Percentiles rank a stretch among this genome's conserved stretches.
These are phyloP conservation scores for Goniozus legneri DNA, from an alignment of 1,140 invertebrate genomes.

Conservation along the genomic window DNA sequence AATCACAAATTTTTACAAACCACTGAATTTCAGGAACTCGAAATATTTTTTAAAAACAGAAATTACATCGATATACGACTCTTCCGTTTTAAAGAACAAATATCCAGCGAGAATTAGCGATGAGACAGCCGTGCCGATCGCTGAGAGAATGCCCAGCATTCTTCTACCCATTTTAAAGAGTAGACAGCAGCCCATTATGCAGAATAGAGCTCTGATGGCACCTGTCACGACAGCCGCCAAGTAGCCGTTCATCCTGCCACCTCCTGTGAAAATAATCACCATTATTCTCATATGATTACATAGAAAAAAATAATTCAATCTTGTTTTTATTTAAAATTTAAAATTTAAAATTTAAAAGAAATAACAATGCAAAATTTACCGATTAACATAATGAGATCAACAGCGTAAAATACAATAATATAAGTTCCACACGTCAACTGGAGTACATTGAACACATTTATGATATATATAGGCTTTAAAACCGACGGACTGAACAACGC, in stretches of 20 bases:
- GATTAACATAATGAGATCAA: constrained; percentile 63
- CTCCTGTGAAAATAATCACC: constrained; percentile 19
- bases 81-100: constrained; percentile 47
- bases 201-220: constrained; percentile 60
- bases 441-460: constrained; percentile 67
- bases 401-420: constrained; percentile 71
- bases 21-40: no score
- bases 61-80: constrained; percentile 43
- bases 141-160: constrained; percentile 61
- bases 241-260: constrained; percentile 44
- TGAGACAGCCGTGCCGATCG: constrained; percentile 60
- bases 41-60: background rate
- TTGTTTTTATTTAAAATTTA: no score
- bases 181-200: constrained; percentile 61
- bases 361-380: constrained; percentile 30
- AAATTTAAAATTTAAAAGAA: background rate
- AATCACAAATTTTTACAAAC: background rate
- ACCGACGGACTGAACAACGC: constrained; percentile 57
- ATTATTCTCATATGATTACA: constrained; percentile 3
- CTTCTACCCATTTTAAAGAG: constrained; percentile 62
- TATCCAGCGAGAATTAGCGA: constrained; percentile 59
- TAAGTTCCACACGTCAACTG: constrained; percentile 72
- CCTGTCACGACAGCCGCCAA: constrained; percentile 65
- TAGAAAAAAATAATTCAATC: no score
- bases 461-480: constrained; percentile 67